These are phyloP conservation scores for Neoascia interrupta DNA, from an alignment of 2,888 invertebrate genomes.

Conservation along the genomic window DNA sequence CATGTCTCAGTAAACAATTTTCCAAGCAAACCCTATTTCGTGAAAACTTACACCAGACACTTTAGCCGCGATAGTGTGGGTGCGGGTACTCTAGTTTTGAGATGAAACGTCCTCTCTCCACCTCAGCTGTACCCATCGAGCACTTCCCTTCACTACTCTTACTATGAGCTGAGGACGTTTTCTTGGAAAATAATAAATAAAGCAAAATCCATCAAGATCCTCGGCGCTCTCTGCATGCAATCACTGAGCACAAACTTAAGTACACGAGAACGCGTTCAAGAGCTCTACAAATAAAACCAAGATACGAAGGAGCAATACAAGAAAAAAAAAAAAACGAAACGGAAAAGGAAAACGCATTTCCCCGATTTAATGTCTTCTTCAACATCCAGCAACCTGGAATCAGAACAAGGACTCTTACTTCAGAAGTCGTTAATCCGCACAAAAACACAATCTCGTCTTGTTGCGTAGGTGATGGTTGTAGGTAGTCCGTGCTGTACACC, in stretches of 20 bases:
- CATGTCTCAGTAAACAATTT: slow-evolving; percentile 11
- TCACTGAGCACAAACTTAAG: slow-evolving; percentile 31
- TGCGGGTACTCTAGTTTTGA: background rate
- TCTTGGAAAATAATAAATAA: slow-evolving; percentile 49
- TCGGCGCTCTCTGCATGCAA: slow-evolving; percentile 44
- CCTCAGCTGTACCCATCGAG: no score
- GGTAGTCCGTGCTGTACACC: no score
- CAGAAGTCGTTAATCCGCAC: slow-evolving; percentile 23
- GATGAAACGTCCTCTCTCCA: background rate
- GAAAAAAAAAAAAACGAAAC: no score
- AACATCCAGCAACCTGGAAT: slow-evolving; percentile 11
- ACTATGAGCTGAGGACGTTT: no score
- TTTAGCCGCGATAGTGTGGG: slow-evolving; percentile 1
- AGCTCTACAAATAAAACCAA: slow-evolving; percentile 38
- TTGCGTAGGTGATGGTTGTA: no score
- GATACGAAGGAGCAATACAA: background rate
- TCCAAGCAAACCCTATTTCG: background rate
- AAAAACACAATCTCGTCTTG: background rate
- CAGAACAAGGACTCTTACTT: slow-evolving; percentile 33
- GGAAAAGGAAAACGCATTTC: slow-evolving; percentile 15
- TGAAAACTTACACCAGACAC: slow-evolving; percentile 8
- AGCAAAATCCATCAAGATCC: slow-evolving; percentile 54
- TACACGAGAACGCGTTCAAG: slow-evolving; percentile 29
- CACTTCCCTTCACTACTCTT: no score
- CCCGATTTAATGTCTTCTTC: slow-evolving; percentile 18